Conservation (phyloP, 2,113 vertebrate genomes). For the Colaptes auratus region DNA sequence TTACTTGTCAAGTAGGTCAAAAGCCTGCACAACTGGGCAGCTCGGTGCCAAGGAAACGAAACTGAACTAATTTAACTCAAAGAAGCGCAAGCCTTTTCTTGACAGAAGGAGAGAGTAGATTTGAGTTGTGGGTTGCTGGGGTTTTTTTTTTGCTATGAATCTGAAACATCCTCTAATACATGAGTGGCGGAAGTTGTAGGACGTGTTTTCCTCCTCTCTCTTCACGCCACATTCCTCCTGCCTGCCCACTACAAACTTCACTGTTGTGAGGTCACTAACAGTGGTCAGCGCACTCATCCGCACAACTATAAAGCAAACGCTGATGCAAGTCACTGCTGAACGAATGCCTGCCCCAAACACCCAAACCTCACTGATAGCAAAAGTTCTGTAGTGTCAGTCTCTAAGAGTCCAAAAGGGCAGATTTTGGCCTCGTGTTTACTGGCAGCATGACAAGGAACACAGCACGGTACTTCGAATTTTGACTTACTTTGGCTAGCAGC, state of each 20-base stretch:
- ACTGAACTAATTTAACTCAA: constrained; percentile 2
- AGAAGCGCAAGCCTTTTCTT: not conserved
- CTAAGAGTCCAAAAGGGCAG: constrained; percentile 27
- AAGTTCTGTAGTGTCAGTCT: not conserved
- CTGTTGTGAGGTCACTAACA: not conserved
- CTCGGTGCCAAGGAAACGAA: not conserved
- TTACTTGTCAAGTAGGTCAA: constrained; percentile 31
- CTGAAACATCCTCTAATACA: not conserved
- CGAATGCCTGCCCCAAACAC: not conserved
- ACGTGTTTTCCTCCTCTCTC: not conserved
- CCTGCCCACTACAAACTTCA: not conserved
- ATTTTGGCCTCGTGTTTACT: not conserved
- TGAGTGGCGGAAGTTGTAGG: not conserved
- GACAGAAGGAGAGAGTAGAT: not conserved
- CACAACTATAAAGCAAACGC: not conserved
- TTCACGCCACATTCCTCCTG: not conserved
- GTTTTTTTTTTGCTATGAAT: not conserved
- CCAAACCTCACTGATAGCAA: not conserved
- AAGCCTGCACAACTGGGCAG: constrained; percentile 17
- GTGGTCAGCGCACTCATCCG: not conserved
- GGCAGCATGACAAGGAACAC: constrained; percentile 33
- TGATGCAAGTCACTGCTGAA: not conserved
- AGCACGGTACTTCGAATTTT: constrained; percentile 12
- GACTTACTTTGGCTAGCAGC: constrained; percentile 58
- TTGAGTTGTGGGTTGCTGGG: not conserved